Evolutionary conservation across 2,797 vertebrate species (phyloP).

Genomic region (Zenarchopterus dispar): DNA sequence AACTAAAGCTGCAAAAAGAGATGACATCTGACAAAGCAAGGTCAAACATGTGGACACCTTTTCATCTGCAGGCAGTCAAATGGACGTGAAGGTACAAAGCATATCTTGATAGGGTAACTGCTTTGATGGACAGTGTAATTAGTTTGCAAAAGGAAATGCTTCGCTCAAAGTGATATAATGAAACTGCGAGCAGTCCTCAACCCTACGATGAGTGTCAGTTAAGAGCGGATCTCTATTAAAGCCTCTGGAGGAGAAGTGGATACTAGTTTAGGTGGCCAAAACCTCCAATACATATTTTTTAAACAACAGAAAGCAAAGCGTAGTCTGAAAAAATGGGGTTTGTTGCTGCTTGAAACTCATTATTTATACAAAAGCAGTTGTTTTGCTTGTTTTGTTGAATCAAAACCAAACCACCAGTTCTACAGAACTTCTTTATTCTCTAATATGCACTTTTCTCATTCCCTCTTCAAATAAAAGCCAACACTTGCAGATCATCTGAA

Average conservation of each 20-base stretch:
- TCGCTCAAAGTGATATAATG: conserved; percentile 67
- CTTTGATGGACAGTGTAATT: conserved; percentile 72
- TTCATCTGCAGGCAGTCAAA: conserved; percentile 45
- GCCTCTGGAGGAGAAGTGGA: conserved; percentile 37
- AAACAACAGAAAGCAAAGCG: conserved; percentile 24
- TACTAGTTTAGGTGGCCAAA: conserved; percentile 13
- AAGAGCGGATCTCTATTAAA: conserved; percentile 68
- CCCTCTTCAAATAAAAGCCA: conserved; percentile 26
- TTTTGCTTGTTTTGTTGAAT: not conserved
- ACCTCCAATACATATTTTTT: conserved; percentile 38
- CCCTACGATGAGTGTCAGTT: conserved; percentile 66
- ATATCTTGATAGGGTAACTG: conserved; percentile 28
- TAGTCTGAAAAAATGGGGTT: not conserved
- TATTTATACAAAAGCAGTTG: not conserved
- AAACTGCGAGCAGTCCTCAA: conserved; percentile 60
- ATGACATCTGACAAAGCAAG: conserved; percentile 56
- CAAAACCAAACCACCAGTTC: conserved; percentile 19
- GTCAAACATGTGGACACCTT: conserved; percentile 42
- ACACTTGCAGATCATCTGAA: conserved; percentile 28
- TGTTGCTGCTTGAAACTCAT: conserved; percentile 4
- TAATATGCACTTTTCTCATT: conserved; percentile 3
- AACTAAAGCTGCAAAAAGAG: conserved; percentile 38
- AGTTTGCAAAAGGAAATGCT: conserved; percentile 65
- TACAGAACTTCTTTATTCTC: conserved; percentile 7
- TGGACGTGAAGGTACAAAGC: conserved; percentile 53